Conservation (phyloP, 2,888 invertebrate genomes). For the Phania funesta region DNA sequence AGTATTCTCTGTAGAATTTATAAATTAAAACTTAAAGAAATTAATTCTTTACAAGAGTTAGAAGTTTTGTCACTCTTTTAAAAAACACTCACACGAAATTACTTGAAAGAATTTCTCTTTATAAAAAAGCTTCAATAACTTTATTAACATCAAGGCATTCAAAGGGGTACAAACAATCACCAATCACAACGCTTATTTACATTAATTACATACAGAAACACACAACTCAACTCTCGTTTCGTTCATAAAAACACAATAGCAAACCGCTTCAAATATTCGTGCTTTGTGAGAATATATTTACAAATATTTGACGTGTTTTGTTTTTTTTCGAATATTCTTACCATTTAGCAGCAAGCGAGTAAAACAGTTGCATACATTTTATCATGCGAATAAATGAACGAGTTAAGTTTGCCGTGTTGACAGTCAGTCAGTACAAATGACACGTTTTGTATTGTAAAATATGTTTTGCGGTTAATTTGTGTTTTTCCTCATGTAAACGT, state of each 20-base stretch:
- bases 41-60: too few species aligned
- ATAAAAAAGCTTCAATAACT: too few species aligned
- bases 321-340: not conserved
- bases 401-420: not conserved
- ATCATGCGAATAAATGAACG: not conserved
- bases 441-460: conserved; percentile 47
- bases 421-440: conserved; percentile 13
- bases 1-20: too few species aligned
- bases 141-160: too few species aligned
- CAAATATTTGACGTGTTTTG: not conserved
- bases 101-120: too few species aligned
- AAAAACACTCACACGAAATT: too few species aligned
- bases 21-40: too few species aligned
- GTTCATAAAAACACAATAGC: too few species aligned
- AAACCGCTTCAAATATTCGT: too few species aligned
- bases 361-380: not conserved
- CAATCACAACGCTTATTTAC: too few species aligned
- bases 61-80: too few species aligned
- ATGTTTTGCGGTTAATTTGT: conserved; percentile 56
- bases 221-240: not conserved
- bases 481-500: conserved; percentile 39
- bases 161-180: too few species aligned
- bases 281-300: conserved; percentile 2
- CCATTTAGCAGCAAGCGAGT: not conserved
- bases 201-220: conserved; percentile 6